Evolutionary conservation across 2,797 vertebrate genomes (phyloP).

Genomic region (Loriculus beryllinus): DNA sequence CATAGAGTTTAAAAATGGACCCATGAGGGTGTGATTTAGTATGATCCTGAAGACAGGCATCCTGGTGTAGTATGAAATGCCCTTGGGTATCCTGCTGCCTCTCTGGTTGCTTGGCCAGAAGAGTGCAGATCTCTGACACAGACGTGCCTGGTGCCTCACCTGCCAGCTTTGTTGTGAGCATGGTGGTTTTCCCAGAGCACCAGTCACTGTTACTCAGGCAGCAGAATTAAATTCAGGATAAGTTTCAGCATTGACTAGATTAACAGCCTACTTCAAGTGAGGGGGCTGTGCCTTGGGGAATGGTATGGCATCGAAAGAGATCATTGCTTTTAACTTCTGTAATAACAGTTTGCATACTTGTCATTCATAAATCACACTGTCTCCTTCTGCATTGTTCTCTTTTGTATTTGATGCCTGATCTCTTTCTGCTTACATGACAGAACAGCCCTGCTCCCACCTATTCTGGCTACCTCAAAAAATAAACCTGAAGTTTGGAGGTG

Average conservation of each 20-base stretch:
- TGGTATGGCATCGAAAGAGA: background rate
- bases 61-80: background rate
- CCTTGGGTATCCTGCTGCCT: background rate
- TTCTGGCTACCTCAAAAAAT: background rate
- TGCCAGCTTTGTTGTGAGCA: background rate
- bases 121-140: background rate
- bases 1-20: background rate
- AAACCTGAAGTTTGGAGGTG: background rate
- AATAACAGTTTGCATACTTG: conserved; percentile 36
- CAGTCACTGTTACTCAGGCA: background rate
- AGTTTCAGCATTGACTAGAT: background rate
- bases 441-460: background rate
- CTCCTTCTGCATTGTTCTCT: background rate
- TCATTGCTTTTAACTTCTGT: background rate
- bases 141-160: background rate
- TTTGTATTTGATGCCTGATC: background rate
- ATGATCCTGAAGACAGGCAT: background rate
- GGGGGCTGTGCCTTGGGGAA: background rate
- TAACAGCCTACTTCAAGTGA: background rate
- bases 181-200: background rate
- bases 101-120: accelerated
- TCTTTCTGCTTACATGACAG: background rate
- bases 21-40: background rate
- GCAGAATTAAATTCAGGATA: background rate
- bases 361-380: conserved; percentile 17